phyloP scores from a whole-genome alignment of 2,797 vertebrate species.

The Vultur gryphus region DNA sequence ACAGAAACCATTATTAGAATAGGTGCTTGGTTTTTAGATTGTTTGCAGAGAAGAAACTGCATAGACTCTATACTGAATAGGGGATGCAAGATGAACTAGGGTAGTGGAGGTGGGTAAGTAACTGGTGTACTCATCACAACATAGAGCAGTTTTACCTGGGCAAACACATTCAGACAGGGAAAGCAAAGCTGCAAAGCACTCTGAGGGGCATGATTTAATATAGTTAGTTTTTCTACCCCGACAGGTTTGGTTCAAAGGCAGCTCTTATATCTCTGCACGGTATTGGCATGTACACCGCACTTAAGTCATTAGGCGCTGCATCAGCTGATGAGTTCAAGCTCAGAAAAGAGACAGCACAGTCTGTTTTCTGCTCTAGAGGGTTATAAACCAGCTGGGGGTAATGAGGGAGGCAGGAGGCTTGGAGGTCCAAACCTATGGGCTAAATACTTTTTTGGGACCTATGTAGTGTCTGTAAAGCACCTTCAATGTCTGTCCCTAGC shows the following conservation, averaged over 20 bases:
- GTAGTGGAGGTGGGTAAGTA: background rate
- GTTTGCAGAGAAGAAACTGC: background rate
- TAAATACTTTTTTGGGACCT: background rate
- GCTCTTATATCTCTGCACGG: background rate
- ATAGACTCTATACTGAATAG: background rate
- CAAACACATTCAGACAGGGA: fast-evolving
- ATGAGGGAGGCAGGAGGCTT: background rate
- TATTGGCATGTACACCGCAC: background rate
- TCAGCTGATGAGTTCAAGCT: background rate
- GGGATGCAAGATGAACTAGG: background rate
- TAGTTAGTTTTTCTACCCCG: background rate
- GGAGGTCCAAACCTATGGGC: background rate
- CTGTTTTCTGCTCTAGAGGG: background rate
- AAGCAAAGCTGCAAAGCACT: background rate
- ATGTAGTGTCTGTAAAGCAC: background rate
- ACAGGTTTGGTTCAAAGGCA: background rate
- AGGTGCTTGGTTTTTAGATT: background rate
- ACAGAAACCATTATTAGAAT: background rate
- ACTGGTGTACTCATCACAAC: background rate
- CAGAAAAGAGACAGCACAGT: background rate
- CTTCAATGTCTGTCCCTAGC: background rate
- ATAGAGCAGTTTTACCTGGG: background rate
- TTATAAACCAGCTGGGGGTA: background rate
- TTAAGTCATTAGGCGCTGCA: background rate
- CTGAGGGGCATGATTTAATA: background rate